phyloP scores from a whole-genome alignment of 2,797 vertebrate genomes.

The Chromis chromis region DNA sequence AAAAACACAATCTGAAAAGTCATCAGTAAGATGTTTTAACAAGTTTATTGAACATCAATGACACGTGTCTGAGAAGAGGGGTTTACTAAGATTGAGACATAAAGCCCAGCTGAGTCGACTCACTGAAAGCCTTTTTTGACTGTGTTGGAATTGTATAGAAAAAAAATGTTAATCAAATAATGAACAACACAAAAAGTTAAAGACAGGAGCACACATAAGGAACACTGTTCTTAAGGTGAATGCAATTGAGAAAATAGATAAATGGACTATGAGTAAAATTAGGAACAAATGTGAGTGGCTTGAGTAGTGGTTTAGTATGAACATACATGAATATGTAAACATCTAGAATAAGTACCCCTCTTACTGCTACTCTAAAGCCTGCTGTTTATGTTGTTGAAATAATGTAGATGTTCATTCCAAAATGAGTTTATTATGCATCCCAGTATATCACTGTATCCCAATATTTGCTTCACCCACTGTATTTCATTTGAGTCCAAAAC shows the following conservation, averaged over 20 bases:
- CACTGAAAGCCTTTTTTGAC: slow-evolving; percentile 1
- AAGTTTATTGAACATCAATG: slow-evolving; percentile 69
- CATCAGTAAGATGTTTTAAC: slow-evolving; percentile 32
- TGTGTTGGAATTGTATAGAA: slow-evolving; percentile 9
- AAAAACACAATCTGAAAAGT: neutral
- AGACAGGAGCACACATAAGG: neutral
- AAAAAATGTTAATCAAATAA: slow-evolving; percentile 24
- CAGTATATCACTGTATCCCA: no score
- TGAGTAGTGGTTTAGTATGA: neutral
- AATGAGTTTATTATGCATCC: no score
- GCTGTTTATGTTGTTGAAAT: slow-evolving; percentile 5
- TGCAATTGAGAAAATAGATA: neutral
- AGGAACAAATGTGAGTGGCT: neutral
- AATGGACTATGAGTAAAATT: neutral
- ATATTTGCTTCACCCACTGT: neutral
- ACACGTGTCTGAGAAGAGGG: slow-evolving; percentile 6
- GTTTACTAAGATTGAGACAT: slow-evolving; percentile 16
- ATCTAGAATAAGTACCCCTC: neutral
- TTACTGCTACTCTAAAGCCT: neutral
- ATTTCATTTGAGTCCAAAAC: slow-evolving; percentile 4
- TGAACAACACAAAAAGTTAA: neutral
- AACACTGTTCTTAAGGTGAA: slow-evolving; percentile 29
- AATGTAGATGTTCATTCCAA: neutral
- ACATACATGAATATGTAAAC: neutral
- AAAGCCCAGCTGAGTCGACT: slow-evolving; percentile 10